Evolutionary conservation across 2,113 vertebrate species (phyloP).

Genomic region (Lichenostomus cassidix): DNA sequence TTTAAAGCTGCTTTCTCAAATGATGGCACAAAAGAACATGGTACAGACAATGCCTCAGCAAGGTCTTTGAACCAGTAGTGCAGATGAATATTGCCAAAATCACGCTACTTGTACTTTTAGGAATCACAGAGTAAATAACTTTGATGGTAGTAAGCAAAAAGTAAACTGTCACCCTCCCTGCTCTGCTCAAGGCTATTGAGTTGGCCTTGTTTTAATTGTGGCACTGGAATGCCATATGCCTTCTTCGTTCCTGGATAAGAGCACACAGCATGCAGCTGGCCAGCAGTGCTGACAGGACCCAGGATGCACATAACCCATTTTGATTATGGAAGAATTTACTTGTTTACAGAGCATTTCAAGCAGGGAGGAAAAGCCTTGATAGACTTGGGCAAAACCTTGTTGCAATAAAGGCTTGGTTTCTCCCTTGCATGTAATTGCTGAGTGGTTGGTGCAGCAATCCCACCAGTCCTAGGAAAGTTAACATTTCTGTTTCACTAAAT

Average conservation of each 20-base stretch:
- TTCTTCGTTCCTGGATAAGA: too few species aligned
- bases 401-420: not conserved
- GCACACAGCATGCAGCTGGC: not conserved
- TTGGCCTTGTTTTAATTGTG: not conserved
- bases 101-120: not conserved
- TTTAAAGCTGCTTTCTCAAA: not conserved
- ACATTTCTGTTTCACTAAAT: not conserved
- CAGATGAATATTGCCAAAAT: not conserved
- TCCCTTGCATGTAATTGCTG: not conserved
- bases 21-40: not conserved
- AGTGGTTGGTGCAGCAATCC: not conserved
- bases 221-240: rapidly evolving
- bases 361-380: not conserved
- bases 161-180: not conserved
- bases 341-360: not conserved
- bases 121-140: not conserved
- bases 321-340: not conserved
- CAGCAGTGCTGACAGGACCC: not conserved
- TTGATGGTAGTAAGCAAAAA: too few species aligned
- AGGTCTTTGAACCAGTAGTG: rapidly evolving
- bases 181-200: rapidly evolving
- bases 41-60: not conserved
- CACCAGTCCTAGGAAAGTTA: not conserved
- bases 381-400: not conserved
- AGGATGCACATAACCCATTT: rapidly evolving